Evolutionary conservation across 2,797 vertebrate species (phyloP).

Genomic region (Sebastes elongatus): DNA sequence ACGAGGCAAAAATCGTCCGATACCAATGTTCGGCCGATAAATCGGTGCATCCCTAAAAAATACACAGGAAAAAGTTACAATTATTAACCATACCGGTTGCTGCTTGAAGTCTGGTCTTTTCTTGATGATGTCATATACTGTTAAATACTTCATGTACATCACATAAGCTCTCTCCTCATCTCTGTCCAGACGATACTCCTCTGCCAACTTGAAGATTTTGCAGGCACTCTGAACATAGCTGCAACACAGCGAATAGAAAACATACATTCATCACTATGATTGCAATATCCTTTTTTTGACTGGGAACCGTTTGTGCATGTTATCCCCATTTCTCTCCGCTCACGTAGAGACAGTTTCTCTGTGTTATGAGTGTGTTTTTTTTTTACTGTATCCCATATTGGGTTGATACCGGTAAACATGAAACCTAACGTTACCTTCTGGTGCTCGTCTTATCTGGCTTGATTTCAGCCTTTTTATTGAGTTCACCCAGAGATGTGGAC

Average conservation of each 20-base stretch:
- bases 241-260: slow-evolving; percentile 23
- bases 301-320: neutral
- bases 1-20: no score
- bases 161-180: slow-evolving; percentile 98
- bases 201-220: slow-evolving; percentile 96
- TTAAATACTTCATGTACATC: slow-evolving; percentile 96
- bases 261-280: neutral
- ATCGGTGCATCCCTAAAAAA: no score
- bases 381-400: neutral
- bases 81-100: slow-evolving; percentile 86
- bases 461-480: slow-evolving; percentile 96
- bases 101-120: slow-evolving; percentile 95
- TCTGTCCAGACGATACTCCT: slow-evolving; percentile 92
- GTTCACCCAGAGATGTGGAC: slow-evolving; percentile 92
- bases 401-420: neutral
- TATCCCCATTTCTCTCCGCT: neutral
- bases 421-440: slow-evolving; percentile 80
- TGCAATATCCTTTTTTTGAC: neutral
- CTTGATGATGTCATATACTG: slow-evolving; percentile 94
- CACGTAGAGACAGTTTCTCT: neutral
- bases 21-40: no score
- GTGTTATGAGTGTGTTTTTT: neutral
- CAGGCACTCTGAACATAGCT: slow-evolving; percentile 96
- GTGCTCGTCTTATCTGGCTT: slow-evolving; percentile 93
- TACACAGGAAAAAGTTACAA: neutral